These are phyloP conservation scores for Cynopterus sphinx DNA, from an alignment of 2,797 vertebrate genomes.

Conservation along the genomic window DNA sequence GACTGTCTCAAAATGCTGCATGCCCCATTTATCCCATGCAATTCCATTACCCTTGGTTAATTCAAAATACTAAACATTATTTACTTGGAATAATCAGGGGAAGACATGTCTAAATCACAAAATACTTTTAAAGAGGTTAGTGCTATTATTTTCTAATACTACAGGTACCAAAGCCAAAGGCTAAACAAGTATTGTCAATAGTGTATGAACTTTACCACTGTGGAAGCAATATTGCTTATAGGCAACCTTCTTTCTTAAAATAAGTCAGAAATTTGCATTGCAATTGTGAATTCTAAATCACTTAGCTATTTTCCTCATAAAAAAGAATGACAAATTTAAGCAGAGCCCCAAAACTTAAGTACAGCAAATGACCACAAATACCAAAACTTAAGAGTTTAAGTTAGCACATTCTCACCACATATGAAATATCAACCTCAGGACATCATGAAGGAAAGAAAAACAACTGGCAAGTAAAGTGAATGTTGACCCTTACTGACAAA, in stretches of 20 bases:
- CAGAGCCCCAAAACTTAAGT: neutral
- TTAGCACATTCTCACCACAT: neutral
- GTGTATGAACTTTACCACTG: neutral
- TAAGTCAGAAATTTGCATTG: neutral
- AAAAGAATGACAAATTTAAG: conserved; percentile 25
- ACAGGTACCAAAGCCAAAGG: neutral
- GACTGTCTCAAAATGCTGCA: neutral
- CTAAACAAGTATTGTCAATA: neutral
- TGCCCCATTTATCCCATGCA: neutral
- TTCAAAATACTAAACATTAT: neutral
- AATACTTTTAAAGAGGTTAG: neutral
- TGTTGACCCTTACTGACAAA: neutral
- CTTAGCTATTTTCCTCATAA: neutral
- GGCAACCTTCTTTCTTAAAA: conserved; percentile 14
- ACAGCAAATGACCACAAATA: conserved; percentile 17
- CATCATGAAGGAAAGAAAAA: conserved; percentile 23
- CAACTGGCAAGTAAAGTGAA: neutral
- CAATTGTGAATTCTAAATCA: neutral
- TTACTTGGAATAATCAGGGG: neutral
- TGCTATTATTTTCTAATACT: neutral
- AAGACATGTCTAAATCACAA: neutral
- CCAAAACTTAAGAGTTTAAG: neutral
- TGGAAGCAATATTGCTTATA: neutral
- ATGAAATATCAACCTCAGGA: neutral
- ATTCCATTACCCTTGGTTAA: neutral